Base-by-base conservation (phyloP, 2,888 invertebrate genomes). In the Tillus elongatus region DNA sequence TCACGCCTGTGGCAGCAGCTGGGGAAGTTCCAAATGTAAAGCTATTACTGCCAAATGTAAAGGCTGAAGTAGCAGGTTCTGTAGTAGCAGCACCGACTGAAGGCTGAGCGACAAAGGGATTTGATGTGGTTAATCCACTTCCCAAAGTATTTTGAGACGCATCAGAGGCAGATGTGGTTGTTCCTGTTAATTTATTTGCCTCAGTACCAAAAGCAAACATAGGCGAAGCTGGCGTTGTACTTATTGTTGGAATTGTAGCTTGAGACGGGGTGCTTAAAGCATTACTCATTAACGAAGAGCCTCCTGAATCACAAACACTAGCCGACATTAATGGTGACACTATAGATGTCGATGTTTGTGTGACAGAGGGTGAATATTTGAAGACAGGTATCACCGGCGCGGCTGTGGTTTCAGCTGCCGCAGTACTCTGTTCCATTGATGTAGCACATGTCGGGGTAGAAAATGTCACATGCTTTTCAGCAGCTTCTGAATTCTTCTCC, bases 401-500 rank as follows among this genome's bases (percentile, higher is more conserved):
- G 8, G 6, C 4, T 6, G 15, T 8, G 4, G 11, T n/a, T 4
- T 4, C 10, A 6, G 27, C 4, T 9, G 4, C 4, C 6, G 9
- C 27, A 12, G 6, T 30, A 4, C 28, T n/a, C 8, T 6, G 9
- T 4, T 6, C n/a, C 8, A 8, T 13, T 8, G 30, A 15, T 4
- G 29, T 8, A 6, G 4, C 11, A 9, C 9, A 8, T 4, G 51
- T 46, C 3, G 58, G 54, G 27, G 57, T 39, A 40, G 48, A 51
- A 37, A 60, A 60, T 19, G 53, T 56, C 2, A 61, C 61, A 41
- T 60, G 61, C 43, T 57, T 61, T 13, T 52, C 52, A 41, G 48
- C 43, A 40, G 12, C 39, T 33, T 34, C 47, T 35, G 49, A 43
- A 9, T 35, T 19, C 38, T 57, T 58, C 19, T 55, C 54, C 33